Conservation (phyloP, 1,140 invertebrate genomes). For the Bombus polaris region DNA sequence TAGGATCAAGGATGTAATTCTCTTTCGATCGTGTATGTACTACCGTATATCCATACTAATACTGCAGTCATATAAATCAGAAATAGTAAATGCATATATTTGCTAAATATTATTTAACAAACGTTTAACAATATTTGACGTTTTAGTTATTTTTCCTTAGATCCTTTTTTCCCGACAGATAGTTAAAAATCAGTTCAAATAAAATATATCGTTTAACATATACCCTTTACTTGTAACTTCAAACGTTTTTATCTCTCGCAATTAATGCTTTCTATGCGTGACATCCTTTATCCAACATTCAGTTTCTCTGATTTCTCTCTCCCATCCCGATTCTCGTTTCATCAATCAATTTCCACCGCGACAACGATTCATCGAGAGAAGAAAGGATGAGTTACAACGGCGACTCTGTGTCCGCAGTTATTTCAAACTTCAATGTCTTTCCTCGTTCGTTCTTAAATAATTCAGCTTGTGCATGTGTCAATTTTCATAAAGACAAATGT, state of each 20-base stretch:
- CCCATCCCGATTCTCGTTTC: not conserved
- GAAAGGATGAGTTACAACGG: not conserved
- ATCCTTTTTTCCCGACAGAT: not conserved
- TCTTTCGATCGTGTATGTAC: not conserved
- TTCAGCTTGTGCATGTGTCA: not conserved
- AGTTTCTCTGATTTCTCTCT: not conserved
- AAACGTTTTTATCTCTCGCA: not conserved
- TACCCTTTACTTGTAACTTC: not conserved
- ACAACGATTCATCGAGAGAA: not conserved
- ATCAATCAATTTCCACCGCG: conserved; percentile 2
- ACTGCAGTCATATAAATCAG: not conserved
- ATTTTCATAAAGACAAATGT: conserved; percentile 20
- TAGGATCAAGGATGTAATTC: not conserved
- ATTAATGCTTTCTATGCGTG: not conserved
- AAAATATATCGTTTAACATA: not conserved
- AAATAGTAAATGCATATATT: not conserved
- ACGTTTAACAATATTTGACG: too few species aligned
- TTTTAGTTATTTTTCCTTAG: not conserved
- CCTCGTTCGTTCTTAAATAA: not conserved
- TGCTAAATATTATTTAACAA: too few species aligned
- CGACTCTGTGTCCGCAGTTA: not conserved
- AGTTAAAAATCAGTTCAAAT: not conserved
- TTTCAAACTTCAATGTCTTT: not conserved
- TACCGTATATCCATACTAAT: not conserved
- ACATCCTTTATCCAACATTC: not conserved